Conservation (phyloP, 1,140 invertebrate genomes). For the Meloidogyne floridensis region DNA sequence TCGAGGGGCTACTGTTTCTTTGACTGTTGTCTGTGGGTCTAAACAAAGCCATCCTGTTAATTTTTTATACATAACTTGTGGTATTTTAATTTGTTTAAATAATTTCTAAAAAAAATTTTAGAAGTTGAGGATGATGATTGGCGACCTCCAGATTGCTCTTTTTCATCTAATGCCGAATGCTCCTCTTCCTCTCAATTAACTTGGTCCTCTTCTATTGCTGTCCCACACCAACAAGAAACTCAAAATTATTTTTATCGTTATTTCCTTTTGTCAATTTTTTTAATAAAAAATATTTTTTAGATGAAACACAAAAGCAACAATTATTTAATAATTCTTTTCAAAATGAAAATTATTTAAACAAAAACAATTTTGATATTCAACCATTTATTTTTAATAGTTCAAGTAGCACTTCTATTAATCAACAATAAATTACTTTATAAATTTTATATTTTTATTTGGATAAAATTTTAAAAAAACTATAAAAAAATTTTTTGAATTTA, state of each 20-base stretch:
- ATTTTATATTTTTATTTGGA: no score
- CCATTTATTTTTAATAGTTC: neutral
- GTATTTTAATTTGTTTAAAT: slow-evolving; percentile 27
- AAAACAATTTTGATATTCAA: no score
- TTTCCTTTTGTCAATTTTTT: no score
- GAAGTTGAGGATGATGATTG: slow-evolving; percentile 45
- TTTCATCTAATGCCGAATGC: neutral
- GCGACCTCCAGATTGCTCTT: slow-evolving; percentile 42
- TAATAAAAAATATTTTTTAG: neutral
- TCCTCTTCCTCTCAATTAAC: neutral
- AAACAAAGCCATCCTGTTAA: slow-evolving; percentile 83
- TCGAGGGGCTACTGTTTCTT: slow-evolving; percentile 73
- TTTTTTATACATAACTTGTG: slow-evolving; percentile 76
- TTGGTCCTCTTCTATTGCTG: neutral
- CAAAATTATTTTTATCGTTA: slow-evolving; percentile 6
- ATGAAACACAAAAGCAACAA: neutral
- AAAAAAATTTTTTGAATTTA: no score
- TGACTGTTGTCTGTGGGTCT: slow-evolving; percentile 80
- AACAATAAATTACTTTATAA: no score
- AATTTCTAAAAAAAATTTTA: neutral
- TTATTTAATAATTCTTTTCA: slow-evolving; percentile 1
- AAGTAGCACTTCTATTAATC: no score
- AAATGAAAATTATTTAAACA: neutral
- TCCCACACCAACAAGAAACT: neutral
- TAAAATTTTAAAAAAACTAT: no score